Evolutionary conservation across 2,888 invertebrate genomes (phyloP).

Genomic region (Zhuqinia jingwanae): DNA sequence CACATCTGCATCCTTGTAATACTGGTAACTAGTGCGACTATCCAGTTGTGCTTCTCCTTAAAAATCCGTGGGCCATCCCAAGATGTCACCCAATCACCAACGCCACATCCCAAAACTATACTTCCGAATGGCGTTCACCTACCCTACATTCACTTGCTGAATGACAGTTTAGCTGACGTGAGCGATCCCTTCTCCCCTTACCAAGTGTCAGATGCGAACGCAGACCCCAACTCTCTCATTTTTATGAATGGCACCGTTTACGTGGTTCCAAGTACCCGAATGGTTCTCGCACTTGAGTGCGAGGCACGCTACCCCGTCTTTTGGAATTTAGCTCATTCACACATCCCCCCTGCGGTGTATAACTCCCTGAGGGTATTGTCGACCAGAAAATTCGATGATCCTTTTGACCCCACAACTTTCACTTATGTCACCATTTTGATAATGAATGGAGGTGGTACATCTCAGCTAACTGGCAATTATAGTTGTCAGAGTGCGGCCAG

Average conservation of each 20-base stretch:
- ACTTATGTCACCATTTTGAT: slow-evolving; percentile 71
- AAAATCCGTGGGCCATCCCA: too few relatives aligned
- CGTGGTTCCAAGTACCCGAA: slow-evolving; percentile 65
- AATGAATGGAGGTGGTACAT: slow-evolving; percentile 55
- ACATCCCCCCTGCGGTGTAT: slow-evolving; percentile 44
- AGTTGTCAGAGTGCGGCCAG: slow-evolving; percentile 73
- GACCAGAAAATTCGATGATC: slow-evolving; percentile 46
- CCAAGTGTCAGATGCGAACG: too few relatives aligned
- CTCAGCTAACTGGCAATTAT: slow-evolving; percentile 74
- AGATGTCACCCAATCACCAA: not conserved
- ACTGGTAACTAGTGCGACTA: not conserved
- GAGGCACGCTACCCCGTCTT: slow-evolving; percentile 76
- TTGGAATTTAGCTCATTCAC: slow-evolving; percentile 76
- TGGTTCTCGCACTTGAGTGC: slow-evolving; percentile 72
- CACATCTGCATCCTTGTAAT: not conserved
- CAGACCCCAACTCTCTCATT: too few relatives aligned
- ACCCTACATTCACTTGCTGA: slow-evolving; percentile 40
- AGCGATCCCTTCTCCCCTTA: not conserved
- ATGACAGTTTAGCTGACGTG: too few relatives aligned
- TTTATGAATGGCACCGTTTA: slow-evolving; percentile 68
- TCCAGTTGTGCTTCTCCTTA: not conserved
- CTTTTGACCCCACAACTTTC: slow-evolving; percentile 74
- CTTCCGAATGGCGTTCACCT: not conserved
- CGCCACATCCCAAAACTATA: not conserved
- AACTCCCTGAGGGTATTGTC: slow-evolving; percentile 48